Evolutionary conservation across 2,888 invertebrate species (phyloP).

Genomic region (Tipula vernalis): DNA sequence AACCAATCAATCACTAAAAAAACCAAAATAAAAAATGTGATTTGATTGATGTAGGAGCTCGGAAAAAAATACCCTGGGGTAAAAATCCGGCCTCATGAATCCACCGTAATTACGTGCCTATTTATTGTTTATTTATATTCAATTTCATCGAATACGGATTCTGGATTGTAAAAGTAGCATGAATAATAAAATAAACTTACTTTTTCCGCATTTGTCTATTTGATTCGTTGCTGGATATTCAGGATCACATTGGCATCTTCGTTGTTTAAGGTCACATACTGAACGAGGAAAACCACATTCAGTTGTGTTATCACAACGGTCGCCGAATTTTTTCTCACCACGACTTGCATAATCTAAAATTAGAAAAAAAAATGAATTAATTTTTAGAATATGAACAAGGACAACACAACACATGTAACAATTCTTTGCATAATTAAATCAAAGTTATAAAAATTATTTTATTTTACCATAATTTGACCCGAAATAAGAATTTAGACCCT

Average conservation of each 20-base stretch:
- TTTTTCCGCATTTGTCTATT: conserved; percentile 72
- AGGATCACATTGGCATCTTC: conserved; percentile 58
- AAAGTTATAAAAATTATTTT: too few species aligned
- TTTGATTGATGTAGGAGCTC: too few species aligned
- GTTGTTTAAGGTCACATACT: conserved; percentile 54
- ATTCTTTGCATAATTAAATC: too few species aligned
- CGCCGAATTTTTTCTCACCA: conserved; percentile 58
- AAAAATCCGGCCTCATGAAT: too few species aligned
- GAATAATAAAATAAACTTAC: conserved; percentile 39
- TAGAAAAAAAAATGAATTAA: not conserved
- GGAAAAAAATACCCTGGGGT: too few species aligned
- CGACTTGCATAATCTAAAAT: conserved; percentile 31
- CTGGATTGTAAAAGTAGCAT: too few species aligned
- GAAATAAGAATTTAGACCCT: not conserved
- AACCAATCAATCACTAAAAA: too few species aligned
- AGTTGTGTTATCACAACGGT: conserved; percentile 52
- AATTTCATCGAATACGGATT: too few species aligned
- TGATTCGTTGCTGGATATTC: conserved; percentile 68
- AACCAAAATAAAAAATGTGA: too few species aligned
- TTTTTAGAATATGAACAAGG: not conserved
- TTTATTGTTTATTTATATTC: too few species aligned
- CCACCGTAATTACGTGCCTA: too few species aligned
- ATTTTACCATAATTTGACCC: not conserved
- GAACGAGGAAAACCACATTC: conserved; percentile 68
- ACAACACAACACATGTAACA: too few species aligned